A percentile compares a stretch with the other conserved stretches of the same genome.
Conservation (phyloP, 2,113 vertebrate species). For the Rhinopomastus cyanomelas region DNA sequence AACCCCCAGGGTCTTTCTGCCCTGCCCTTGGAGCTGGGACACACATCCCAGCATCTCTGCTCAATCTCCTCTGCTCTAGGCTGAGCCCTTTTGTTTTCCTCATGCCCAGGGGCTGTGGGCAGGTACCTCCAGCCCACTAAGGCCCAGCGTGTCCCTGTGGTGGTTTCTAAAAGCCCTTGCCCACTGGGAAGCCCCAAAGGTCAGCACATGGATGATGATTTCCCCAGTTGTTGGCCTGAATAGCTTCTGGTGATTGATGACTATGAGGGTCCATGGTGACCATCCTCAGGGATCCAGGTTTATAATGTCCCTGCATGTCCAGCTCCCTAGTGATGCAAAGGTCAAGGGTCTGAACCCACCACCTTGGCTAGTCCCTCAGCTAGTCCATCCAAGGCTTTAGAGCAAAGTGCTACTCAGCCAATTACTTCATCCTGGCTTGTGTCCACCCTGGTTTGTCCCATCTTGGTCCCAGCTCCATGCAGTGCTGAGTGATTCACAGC, state of each 20-base stretch:
- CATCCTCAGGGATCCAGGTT: background rate
- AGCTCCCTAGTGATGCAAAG: background rate
- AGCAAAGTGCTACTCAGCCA: background rate
- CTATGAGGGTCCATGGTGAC: fast-evolving
- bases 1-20: background rate
- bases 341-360: background rate
- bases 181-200: fast-evolving
- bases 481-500: background rate
- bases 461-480: fast-evolving
- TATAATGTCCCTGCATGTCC: background rate
- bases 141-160: background rate
- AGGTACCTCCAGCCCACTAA: background rate
- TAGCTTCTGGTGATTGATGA: background rate
- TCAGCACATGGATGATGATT: fast-evolving
- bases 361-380: background rate
- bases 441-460: background rate
- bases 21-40: background rate
- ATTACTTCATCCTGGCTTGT: background rate
- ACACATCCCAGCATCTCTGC: background rate
- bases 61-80: background rate
- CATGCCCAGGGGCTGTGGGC: background rate
- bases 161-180: background rate
- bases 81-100: background rate
- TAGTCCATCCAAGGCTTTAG: fast-evolving
- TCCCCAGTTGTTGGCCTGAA: background rate